phyloP scores from a whole-genome alignment of 2,888 invertebrate genomes.

The Parelbella ahira region DNA sequence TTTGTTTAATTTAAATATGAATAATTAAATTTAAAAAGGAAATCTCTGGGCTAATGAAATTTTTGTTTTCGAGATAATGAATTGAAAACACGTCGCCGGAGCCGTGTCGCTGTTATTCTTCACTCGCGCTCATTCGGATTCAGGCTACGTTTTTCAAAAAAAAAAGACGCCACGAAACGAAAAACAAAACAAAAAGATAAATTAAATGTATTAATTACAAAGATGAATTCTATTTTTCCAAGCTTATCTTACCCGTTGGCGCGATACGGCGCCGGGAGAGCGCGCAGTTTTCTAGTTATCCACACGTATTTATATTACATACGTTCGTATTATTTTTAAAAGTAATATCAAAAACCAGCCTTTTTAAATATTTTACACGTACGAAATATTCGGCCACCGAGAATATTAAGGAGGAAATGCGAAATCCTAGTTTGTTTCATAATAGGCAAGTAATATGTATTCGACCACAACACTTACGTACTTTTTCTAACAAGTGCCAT shows the following conservation, averaged over 20 bases:
- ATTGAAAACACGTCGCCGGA: conserved; percentile 75
- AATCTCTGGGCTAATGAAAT: conserved; percentile 78
- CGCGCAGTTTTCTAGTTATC: background rate
- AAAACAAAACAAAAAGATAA: conserved; percentile 37
- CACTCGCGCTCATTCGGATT: conserved; percentile 72
- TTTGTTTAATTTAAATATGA: conserved; percentile 81
- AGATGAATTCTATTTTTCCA: conserved; percentile 59
- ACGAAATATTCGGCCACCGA: background rate
- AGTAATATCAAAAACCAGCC: conserved; percentile 8
- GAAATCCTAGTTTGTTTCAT: conserved; percentile 1
- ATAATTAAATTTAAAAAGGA: conserved; percentile 80
- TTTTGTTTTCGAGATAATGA: conserved; percentile 81
- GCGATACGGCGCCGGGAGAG: conserved; percentile 41
- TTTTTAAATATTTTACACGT: conserved; percentile 7
- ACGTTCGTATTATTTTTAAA: conserved; percentile 26
- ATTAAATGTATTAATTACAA: conserved; percentile 72
- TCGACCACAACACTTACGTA: conserved; percentile 1
- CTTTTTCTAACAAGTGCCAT: background rate
- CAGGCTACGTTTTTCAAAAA: conserved; percentile 60
- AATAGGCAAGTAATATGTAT: background rate
- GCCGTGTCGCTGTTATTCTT: conserved; percentile 72
- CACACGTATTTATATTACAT: conserved; percentile 37
- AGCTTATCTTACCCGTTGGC: conserved; percentile 57
- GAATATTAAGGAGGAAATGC: conserved; percentile 1
- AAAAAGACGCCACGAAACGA: conserved; percentile 28